These are phyloP conservation scores for Dicentrarchus labrax DNA, from an alignment of 2,113 vertebrate species.

Conservation along the genomic window DNA sequence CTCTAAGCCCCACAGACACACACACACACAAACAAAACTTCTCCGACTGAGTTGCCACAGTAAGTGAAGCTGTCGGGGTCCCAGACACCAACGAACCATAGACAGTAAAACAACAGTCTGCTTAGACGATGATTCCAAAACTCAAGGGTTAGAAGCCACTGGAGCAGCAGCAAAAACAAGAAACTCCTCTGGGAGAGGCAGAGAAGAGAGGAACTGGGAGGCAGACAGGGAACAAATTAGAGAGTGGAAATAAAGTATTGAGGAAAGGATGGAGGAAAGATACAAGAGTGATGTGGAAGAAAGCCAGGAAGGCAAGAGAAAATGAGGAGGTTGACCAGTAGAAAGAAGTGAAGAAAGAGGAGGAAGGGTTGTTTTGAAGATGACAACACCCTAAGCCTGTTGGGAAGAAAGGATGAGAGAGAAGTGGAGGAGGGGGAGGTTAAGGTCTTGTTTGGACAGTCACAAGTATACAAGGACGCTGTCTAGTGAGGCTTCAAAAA, in stretches of 20 bases:
- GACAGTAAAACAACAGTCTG: conserved; percentile 49
- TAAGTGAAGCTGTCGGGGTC: conserved; percentile 26
- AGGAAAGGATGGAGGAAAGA: not conserved
- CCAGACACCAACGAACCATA: conserved; percentile 37
- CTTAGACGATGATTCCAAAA: conserved; percentile 35
- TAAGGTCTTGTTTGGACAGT: conserved; percentile 33
- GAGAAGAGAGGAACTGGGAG: not conserved
- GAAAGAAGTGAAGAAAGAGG: not conserved
- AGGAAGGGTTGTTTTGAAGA: conserved; percentile 2
- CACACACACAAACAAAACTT: conserved; percentile 20
- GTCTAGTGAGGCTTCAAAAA: conserved; percentile 24
- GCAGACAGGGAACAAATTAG: not conserved
- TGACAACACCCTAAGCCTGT: not conserved
- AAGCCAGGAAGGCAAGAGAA: not conserved
- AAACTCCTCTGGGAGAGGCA: conserved; percentile 31
- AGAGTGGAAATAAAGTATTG: not conserved
- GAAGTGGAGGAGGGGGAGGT: not conserved
- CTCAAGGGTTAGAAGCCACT: conserved; percentile 38
- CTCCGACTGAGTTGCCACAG: conserved; percentile 23
- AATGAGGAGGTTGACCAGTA: not conserved
- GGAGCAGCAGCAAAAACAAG: conserved; percentile 46
- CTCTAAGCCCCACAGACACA: not conserved
- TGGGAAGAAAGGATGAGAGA: not conserved
- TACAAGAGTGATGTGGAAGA: not conserved
- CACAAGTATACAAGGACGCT: conserved; percentile 29